phyloP scores from a whole-genome alignment of 2,797 vertebrate species.

The Malurus splendens region DNA sequence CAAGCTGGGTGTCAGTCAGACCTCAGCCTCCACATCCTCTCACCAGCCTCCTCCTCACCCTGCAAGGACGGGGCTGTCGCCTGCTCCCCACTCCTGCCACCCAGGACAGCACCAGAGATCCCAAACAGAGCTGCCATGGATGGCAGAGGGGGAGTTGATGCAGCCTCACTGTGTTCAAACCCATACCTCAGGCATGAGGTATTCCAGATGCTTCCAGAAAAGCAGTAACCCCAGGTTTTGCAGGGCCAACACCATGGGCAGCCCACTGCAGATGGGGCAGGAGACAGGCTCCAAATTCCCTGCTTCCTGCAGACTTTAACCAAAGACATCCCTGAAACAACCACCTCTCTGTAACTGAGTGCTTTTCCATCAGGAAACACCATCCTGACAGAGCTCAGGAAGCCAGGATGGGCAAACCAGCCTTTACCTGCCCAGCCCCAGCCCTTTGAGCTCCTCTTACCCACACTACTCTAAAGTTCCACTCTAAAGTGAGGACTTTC shows the following conservation, averaged over 20 bases:
- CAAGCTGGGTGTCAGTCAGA: neutral
- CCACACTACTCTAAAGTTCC: neutral
- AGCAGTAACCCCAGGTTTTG: neutral
- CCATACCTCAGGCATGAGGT: fast-evolving
- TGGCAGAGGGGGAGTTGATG: neutral
- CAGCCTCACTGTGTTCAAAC: neutral
- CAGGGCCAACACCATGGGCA: neutral
- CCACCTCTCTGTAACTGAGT: neutral
- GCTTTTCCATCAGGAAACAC: neutral
- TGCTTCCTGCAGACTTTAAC: neutral
- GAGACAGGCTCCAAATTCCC: neutral
- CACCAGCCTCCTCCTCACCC: neutral
- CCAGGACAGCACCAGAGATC: fast-evolving
- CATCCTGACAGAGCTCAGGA: neutral
- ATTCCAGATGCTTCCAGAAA: neutral
- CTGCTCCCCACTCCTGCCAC: neutral
- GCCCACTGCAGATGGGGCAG: neutral
- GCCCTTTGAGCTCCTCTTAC: neutral
- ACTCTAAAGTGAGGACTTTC: neutral
- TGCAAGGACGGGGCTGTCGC: fast-evolving
- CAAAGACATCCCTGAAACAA: neutral
- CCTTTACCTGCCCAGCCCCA: neutral
- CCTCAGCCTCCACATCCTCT: neutral
- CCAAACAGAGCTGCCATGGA: fast-evolving
- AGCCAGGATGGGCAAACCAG: neutral